phyloP scores from a whole-genome alignment of 2,113 vertebrate species.

The Cyanoramphus novaezelandiae region DNA sequence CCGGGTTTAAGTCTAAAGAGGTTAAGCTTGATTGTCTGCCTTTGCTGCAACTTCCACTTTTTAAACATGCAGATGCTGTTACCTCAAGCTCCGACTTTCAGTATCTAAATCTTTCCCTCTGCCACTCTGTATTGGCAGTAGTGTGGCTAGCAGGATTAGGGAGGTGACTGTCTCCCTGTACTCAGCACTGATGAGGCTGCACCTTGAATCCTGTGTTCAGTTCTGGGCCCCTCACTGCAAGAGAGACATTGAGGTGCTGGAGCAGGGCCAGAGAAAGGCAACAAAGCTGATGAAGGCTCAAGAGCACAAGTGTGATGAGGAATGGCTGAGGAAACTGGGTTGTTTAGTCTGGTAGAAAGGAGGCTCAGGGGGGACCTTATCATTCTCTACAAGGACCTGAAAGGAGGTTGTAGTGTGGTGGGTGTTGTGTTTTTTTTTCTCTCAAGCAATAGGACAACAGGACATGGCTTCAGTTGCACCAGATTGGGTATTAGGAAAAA shows the following conservation, averaged over 20 bases:
- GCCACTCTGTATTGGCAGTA: background rate
- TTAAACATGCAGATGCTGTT: background rate
- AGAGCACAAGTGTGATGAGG: background rate
- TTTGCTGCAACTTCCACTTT: background rate
- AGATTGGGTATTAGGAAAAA: background rate
- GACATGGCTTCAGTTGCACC: background rate
- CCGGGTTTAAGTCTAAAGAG: background rate
- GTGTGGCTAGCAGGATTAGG: background rate
- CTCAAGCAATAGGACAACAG: background rate
- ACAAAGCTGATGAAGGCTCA: background rate
- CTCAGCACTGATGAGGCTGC: background rate
- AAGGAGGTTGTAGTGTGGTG: background rate
- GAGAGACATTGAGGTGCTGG: background rate
- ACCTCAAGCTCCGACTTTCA: background rate
- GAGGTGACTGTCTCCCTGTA: background rate
- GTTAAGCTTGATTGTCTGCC: background rate
- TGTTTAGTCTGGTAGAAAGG: background rate
- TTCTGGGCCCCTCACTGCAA: no score
- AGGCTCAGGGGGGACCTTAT: background rate
- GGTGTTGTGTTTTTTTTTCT: background rate
- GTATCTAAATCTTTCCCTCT: background rate
- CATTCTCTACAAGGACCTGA: background rate
- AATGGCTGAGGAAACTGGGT: background rate
- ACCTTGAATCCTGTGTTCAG: background rate
- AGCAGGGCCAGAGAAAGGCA: rapidly evolving